phyloP scores from a whole-genome alignment of 2,797 vertebrate genomes.

The Tamandua tetradactyla region DNA sequence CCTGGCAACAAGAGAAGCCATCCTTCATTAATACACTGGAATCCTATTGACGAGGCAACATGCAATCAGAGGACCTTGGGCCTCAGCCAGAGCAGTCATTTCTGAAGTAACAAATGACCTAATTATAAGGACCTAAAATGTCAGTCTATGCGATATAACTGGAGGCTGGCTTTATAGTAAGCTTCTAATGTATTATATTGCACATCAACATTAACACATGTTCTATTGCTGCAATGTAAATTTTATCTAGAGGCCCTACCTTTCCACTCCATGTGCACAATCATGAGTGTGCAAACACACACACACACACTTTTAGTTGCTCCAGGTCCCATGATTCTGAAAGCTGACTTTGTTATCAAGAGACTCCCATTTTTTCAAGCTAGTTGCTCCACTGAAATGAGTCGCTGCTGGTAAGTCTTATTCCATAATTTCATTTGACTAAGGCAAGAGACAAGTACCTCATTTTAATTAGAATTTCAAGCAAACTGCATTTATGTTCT shows the following conservation, averaged over 20 bases:
- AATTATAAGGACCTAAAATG: slow-evolving; percentile 63
- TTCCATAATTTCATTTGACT: slow-evolving; percentile 72
- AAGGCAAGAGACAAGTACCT: slow-evolving; percentile 70
- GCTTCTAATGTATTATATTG: background rate
- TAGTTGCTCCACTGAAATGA: slow-evolving; percentile 47
- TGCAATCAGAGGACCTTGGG: background rate
- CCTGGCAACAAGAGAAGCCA: background rate
- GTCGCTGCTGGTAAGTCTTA: slow-evolving; percentile 48
- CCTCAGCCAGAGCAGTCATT: slow-evolving; percentile 42
- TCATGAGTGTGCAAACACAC: too few species aligned
- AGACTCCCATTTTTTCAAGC: slow-evolving; percentile 34
- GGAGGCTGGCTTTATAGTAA: slow-evolving; percentile 38
- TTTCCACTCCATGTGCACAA: background rate
- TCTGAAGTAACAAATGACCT: slow-evolving; percentile 57
- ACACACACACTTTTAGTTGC: background rate
- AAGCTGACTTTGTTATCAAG: slow-evolving; percentile 7
- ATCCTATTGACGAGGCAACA: slow-evolving; percentile 41
- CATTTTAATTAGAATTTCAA: slow-evolving; percentile 80
- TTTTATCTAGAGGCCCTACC: background rate
- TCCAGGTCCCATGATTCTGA: background rate
- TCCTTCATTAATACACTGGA: slow-evolving; percentile 10
- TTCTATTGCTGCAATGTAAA: background rate
- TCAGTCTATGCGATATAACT: slow-evolving; percentile 27
- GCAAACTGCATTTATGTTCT: slow-evolving; percentile 64
- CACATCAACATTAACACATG: slow-evolving; percentile 5